Evolutionary conservation across 2,113 vertebrate species (phyloP).

Genomic region (Peromyscus maniculatus): DNA sequence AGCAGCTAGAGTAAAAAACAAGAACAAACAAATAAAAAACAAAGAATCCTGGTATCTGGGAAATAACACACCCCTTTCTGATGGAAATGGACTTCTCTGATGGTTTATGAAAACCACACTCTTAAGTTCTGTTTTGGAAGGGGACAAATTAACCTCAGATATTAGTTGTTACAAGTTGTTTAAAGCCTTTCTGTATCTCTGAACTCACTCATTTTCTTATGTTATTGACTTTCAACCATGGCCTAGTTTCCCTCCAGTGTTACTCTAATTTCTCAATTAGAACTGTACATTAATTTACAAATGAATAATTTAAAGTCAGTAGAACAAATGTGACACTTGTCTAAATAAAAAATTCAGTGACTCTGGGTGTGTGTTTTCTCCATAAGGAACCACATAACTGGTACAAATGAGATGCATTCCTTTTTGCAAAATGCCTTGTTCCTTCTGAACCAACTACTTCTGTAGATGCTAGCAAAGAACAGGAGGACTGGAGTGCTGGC

Average conservation of each 20-base stretch:
- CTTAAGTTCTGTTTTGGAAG: constrained; percentile 48
- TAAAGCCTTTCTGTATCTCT: constrained; percentile 25
- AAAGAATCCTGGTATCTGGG: constrained; percentile 12
- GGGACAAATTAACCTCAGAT: constrained; percentile 38
- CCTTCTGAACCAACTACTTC: neutral
- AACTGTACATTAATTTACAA: constrained; percentile 55
- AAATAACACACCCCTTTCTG: neutral
- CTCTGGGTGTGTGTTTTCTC: neutral
- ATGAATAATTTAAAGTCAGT: constrained; percentile 52
- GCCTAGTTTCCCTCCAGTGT: neutral
- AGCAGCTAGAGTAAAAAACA: neutral
- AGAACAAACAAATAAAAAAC: too few species aligned
- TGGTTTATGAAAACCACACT: constrained; percentile 36
- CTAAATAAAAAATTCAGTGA: constrained; percentile 18
- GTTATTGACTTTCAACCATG: constrained; percentile 1
- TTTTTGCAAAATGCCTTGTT: neutral
- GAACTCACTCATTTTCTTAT: constrained; percentile 35
- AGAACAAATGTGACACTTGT: neutral
- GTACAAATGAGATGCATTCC: neutral
- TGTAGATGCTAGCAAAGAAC: neutral
- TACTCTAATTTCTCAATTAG: neutral
- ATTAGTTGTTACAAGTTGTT: neutral
- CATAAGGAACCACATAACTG: neutral
- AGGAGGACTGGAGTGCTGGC: neutral
- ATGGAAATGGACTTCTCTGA: neutral